These are phyloP conservation scores for Lasioglossum morio DNA, from an alignment of 2,888 invertebrate species.

Conservation along the genomic window DNA sequence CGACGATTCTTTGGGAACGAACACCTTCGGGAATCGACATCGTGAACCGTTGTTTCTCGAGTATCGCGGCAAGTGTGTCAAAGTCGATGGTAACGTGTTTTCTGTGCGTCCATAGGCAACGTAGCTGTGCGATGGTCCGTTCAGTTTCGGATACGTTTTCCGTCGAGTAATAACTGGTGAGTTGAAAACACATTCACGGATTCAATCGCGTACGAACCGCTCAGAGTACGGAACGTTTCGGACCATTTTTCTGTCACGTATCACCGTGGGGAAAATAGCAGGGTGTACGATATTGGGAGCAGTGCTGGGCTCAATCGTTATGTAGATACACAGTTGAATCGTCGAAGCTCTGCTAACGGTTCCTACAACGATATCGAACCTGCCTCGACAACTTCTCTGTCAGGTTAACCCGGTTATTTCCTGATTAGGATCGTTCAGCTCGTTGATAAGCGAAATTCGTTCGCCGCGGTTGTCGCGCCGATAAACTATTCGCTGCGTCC, in stretches of 20 bases:
- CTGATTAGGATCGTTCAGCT: not conserved
- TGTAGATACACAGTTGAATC: not conserved
- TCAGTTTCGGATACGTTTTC: slow-evolving; percentile 47
- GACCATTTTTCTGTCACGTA: not conserved
- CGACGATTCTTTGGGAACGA: not conserved
- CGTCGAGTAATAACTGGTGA: slow-evolving; percentile 44
- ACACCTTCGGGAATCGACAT: not conserved
- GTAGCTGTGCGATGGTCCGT: slow-evolving; percentile 29
- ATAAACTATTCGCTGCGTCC: not conserved
- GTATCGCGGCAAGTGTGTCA: slow-evolving; percentile 60
- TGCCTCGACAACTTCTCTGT: not conserved
- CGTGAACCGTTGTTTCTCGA: slow-evolving; percentile 31
- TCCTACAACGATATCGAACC: not conserved
- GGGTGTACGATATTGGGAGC: not conserved
- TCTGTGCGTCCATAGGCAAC: slow-evolving; percentile 59
- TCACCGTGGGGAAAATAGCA: not conserved
- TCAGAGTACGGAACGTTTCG: not conserved
- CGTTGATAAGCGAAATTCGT: not conserved
- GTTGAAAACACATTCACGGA: not conserved
- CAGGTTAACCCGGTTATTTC: not conserved
- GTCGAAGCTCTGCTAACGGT: not conserved
- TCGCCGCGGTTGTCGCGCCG: not conserved
- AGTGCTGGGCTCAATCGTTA: not conserved
- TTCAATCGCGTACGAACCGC: not conserved
- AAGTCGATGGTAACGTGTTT: slow-evolving; percentile 63